Evolutionary conservation across 2,888 invertebrate genomes (phyloP).

Genomic region (Lochmaea capreae): DNA sequence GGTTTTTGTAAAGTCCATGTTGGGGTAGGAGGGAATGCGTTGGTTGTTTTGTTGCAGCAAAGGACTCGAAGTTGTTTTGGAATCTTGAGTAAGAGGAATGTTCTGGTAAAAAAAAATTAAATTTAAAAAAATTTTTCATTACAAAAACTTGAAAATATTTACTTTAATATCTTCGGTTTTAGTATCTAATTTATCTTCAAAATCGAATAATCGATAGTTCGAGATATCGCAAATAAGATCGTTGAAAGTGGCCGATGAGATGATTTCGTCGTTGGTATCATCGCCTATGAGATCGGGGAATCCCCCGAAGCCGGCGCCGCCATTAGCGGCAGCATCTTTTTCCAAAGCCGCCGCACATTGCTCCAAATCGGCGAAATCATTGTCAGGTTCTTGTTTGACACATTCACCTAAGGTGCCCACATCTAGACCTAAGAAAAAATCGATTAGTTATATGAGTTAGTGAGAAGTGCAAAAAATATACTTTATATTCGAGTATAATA

Average conservation of each 20-base stretch:
- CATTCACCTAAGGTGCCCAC: conserved; percentile 81
- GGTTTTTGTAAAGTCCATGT: conserved; percentile 64
- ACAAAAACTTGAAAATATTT: background rate
- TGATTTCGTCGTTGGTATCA: conserved; percentile 83
- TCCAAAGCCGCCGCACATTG: conserved; percentile 88
- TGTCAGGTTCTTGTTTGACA: conserved; percentile 73
- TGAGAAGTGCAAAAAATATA: too few species aligned
- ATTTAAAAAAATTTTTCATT: background rate
- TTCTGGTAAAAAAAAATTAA: conserved; percentile 9
- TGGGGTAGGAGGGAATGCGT: conserved; percentile 57
- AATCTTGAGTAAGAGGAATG: conserved; percentile 43
- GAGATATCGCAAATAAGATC: conserved; percentile 90
- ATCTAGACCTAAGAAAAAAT: conserved; percentile 62
- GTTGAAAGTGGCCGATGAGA: conserved; percentile 81
- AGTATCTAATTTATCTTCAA: conserved; percentile 70
- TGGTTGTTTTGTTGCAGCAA: conserved; percentile 53
- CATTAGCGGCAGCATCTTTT: conserved; percentile 81
- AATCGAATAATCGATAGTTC: conserved; percentile 74
- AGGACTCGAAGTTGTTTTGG: conserved; percentile 58
- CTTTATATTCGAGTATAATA: too few species aligned
- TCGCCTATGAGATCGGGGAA: conserved; percentile 86
- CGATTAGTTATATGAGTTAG: too few species aligned
- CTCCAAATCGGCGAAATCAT: conserved; percentile 87
- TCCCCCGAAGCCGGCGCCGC: conserved; percentile 81
- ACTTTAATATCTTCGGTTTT: conserved; percentile 62